Conservation (phyloP, 2,888 invertebrate genomes). For the Lypha dubia region DNA sequence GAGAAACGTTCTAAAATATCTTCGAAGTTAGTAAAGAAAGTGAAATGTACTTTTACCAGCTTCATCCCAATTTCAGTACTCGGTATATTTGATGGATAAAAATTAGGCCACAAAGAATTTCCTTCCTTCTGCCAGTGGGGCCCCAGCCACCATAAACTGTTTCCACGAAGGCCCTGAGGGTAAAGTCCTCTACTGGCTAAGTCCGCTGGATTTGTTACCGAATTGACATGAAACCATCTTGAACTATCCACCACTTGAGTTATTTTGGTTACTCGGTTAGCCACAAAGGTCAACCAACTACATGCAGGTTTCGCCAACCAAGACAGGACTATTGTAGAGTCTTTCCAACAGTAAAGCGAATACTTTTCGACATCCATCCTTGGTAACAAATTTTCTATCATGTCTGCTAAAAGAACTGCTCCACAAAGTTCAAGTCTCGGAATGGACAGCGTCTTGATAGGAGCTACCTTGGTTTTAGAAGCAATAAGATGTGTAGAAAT, state of each 20-base stretch:
- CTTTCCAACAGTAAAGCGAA: conserved; percentile 19
- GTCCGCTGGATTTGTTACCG: too few relatives aligned
- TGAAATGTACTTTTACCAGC: conserved; percentile 6
- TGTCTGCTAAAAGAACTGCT: too few relatives aligned
- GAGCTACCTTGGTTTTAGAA: conserved; percentile 10
- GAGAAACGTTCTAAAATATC: conserved; percentile 49
- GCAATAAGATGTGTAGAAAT: background rate
- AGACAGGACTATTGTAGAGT: background rate
- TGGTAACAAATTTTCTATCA: too few relatives aligned
- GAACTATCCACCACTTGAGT: background rate
- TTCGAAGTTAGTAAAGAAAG: conserved; percentile 8
- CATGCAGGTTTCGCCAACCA: conserved; percentile 34
- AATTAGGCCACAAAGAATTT: background rate
- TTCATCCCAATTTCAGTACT: conserved; percentile 38
- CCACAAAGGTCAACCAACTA: conserved; percentile 63
- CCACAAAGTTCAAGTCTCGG: conserved; percentile 8
- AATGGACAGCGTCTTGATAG: conserved; percentile 4
- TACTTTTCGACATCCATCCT: too few relatives aligned
- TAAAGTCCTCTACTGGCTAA: conserved; percentile 34
- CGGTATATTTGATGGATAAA: background rate
- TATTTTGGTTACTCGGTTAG: conserved; percentile 55
- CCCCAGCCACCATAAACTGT: conserved; percentile 56
- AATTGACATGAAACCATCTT: too few relatives aligned
- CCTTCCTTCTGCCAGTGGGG: conserved; percentile 31
- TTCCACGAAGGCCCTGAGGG: conserved; percentile 16